A percentile compares a stretch with the other conserved stretches of the same genome.
Conservation (phyloP, 2,113 vertebrate genomes). For the Sciurus niger region DNA sequence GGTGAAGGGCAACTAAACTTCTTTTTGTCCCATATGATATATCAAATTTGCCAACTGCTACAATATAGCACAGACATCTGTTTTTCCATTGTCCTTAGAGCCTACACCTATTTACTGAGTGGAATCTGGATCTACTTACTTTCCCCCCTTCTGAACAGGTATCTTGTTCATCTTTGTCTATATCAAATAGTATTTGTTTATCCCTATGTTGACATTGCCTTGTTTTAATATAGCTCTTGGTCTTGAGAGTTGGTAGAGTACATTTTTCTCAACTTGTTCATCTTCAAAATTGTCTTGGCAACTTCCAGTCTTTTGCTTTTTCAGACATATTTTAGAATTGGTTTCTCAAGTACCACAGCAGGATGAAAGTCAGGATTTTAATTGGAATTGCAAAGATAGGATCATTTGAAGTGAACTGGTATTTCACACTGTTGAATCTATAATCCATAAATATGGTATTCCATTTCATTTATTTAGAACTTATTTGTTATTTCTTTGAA, state of each 20-base stretch:
- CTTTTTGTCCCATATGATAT: not conserved
- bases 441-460: not conserved
- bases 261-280: not conserved
- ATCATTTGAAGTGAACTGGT: not conserved
- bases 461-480: not conserved
- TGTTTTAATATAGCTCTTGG: not conserved
- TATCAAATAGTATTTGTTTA: not conserved
- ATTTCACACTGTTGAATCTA: conserved; percentile 14
- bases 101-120: not conserved
- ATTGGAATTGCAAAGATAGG: not conserved
- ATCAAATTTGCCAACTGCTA: not conserved
- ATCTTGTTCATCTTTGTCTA: conserved; percentile 22
- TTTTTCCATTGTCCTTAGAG: not conserved
- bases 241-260: not conserved
- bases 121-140: not conserved
- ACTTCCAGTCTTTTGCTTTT: not conserved
- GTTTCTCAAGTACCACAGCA: not conserved
- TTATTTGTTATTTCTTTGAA: not conserved
- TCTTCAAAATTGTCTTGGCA: conserved; percentile 22
- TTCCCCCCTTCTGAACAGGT: not conserved
- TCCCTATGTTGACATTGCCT: not conserved
- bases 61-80: not conserved
- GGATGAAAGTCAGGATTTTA: not conserved
- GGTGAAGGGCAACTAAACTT: not conserved
- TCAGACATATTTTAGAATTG: not conserved